These are phyloP conservation scores for Deilephila porcellus DNA, from an alignment of 2,888 invertebrate species.

Conservation along the genomic window DNA sequence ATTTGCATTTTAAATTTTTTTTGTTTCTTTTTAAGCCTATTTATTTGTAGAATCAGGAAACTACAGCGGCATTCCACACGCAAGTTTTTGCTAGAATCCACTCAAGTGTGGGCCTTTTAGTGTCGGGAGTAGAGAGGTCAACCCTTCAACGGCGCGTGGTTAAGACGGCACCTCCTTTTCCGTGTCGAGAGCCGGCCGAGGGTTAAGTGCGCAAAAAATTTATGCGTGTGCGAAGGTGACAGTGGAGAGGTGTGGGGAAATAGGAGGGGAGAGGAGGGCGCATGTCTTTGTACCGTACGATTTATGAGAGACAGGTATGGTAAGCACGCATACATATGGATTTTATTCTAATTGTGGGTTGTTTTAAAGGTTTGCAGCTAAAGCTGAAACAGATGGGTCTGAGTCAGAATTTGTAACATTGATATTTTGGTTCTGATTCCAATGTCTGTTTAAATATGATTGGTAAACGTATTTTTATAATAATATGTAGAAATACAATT, in stretches of 20 bases:
- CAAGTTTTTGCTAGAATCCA: conserved; percentile 19
- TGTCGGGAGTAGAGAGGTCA: conserved; percentile 54
- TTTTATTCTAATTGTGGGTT: not conserved
- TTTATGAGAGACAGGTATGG: conserved; percentile 38
- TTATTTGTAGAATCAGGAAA: not conserved
- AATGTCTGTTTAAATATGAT: too few relatives aligned
- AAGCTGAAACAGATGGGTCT: too few relatives aligned
- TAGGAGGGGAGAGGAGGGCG: conserved; percentile 39
- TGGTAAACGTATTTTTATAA: too few relatives aligned
- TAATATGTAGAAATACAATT: too few relatives aligned
- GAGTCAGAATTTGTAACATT: too few relatives aligned
- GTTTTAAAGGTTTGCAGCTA: not conserved
- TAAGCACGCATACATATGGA: not conserved
- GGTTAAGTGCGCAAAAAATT: conserved; percentile 78
- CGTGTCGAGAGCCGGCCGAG: conserved; percentile 63
- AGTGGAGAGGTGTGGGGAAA: conserved; percentile 35
- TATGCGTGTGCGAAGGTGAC: conserved; percentile 67
- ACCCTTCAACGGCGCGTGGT: conserved; percentile 70
- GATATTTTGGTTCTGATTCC: too few relatives aligned
- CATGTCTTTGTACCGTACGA: conserved; percentile 36
- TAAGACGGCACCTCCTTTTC: conserved; percentile 80
- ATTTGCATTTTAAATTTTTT: too few relatives aligned
- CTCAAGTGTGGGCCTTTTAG: conserved; percentile 21
- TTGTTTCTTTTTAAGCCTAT: not conserved
- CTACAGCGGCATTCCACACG: not conserved